Evolutionary conservation across 1,140 invertebrate genomes (phyloP), one percentile per base, ranked within the genome.

Genomic region (Carcinoscorpius rotundicauda): DNA sequence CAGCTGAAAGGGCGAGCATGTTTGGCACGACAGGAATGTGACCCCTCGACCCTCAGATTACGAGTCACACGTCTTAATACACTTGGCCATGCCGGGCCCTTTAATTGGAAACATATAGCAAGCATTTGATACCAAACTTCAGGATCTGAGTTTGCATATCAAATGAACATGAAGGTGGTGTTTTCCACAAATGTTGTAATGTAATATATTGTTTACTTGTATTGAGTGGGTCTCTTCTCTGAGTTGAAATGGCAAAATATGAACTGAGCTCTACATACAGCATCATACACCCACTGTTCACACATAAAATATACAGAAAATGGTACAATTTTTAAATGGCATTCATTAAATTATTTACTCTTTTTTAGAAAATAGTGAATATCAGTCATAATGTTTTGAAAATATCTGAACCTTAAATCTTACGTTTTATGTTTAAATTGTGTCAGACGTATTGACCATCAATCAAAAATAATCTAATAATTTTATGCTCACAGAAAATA

Each of bases 181-280:
- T 73, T 73, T 64, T 73, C 72, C 57, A 66, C 50, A 60, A 73
- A 72, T 57, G 63, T 68, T 6, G 71, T 60, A 2, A 56, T 53
- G 58, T 71, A 73, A 52, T 65, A 73, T 53, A 70, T 64, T 8
- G 64, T 60, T 52, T 73, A 69, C 9, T 71, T 60, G 6, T 64
- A 59, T 51, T 71, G 61, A 52, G 72, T 72, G 52, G 69, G 69
- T 51, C 63, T 71, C 49, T 73, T 71, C n/a, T 72, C 67, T 0
- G 72, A 71, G 61, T 73, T 73, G 53, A 73, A 73, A 62, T 72
- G 72, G 55, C 72, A 73, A 67, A 73, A 73, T n/a, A 73, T 73
- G 57, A 70, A 73, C 6, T 68, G 48, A 5, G 68, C 51, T 29
- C 64, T 64, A 57, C 68, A 62, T 6, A 68, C 66, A 60, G 62